phyloP scores from a whole-genome alignment of 2,888 invertebrate species.

The Doris montereyensis region DNA sequence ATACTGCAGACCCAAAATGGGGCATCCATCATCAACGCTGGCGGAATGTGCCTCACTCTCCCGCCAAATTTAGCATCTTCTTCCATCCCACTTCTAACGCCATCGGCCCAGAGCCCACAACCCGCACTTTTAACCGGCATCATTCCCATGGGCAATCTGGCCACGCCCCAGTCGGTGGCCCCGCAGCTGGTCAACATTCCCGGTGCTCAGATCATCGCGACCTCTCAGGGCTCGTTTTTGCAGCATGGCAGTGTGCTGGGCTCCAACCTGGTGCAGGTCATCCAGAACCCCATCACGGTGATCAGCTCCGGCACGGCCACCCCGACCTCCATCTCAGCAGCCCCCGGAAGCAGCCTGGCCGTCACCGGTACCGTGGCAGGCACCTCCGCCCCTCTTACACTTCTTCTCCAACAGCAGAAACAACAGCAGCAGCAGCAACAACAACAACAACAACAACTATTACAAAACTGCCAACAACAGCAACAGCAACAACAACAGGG shows the following conservation, averaged over 20 bases:
- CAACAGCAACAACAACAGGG: neutral
- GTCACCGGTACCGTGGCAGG: constrained; percentile 21
- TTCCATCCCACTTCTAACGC: constrained; percentile 38
- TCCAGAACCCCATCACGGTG: neutral
- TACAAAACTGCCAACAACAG: too few species aligned
- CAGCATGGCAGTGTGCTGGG: neutral
- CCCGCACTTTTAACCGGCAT: constrained; percentile 31
- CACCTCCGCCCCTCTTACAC: constrained; percentile 49
- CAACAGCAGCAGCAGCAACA: neutral
- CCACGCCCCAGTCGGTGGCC: neutral
- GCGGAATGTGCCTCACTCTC: constrained; percentile 26
- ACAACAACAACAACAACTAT: too few species aligned
- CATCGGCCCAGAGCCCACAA: constrained; percentile 22
- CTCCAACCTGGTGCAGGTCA: constrained; percentile 12
- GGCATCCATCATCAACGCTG: neutral
- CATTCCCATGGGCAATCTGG: constrained; percentile 27
- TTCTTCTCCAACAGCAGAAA: constrained; percentile 53
- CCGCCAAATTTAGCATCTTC: constrained; percentile 34
- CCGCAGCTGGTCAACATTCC: constrained; percentile 29
- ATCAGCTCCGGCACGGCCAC: neutral
- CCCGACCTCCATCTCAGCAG: constrained; percentile 28
- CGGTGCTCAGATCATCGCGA: constrained; percentile 21
- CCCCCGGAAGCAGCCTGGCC: constrained; percentile 30
- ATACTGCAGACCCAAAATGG: neutral
- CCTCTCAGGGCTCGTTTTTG: constrained; percentile 29